Percentiles rank a stretch among this genome's conserved stretches.
Evolutionary conservation across 1,140 invertebrate genomes (phyloP).

Genomic region (Cotesia vestalis): DNA sequence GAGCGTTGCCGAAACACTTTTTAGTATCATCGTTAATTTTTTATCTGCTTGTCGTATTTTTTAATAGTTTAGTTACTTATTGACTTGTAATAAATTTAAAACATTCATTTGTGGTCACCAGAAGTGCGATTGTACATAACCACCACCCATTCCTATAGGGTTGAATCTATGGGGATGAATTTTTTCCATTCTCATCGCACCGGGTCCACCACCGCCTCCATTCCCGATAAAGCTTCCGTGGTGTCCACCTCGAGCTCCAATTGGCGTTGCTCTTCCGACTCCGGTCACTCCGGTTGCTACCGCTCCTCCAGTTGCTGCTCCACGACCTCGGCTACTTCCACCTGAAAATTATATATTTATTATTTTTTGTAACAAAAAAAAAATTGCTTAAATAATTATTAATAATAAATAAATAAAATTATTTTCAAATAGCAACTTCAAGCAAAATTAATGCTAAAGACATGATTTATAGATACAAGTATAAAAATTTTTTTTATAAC

Average conservation of each 20-base stretch:
- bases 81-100: conserved; percentile 4
- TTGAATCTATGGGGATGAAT: conserved; percentile 64
- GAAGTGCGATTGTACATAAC: conserved; percentile 63
- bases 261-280: conserved; percentile 44
- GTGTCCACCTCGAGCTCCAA: conserved; percentile 52
- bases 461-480: neutral
- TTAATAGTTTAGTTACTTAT: neutral
- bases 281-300: conserved; percentile 35
- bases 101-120: conserved; percentile 55
- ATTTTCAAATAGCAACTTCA: conserved; percentile 22
- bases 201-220: conserved; percentile 56
- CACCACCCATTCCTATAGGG: conserved; percentile 63
- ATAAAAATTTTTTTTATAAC: neutral
- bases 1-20: no score
- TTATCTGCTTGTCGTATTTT: neutral
- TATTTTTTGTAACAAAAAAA: conserved; percentile 5
- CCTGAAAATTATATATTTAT: conserved; percentile 37
- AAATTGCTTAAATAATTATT: neutral
- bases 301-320: conserved; percentile 49
- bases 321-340: conserved; percentile 49
- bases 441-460: conserved; percentile 27
- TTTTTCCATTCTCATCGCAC: conserved; percentile 66
- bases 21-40: neutral
- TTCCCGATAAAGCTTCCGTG: conserved; percentile 53
- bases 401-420: conserved; percentile 6